Base-by-base conservation (phyloP, 2,797 vertebrate genomes). In the Enteromius fasciolatus region DNA sequence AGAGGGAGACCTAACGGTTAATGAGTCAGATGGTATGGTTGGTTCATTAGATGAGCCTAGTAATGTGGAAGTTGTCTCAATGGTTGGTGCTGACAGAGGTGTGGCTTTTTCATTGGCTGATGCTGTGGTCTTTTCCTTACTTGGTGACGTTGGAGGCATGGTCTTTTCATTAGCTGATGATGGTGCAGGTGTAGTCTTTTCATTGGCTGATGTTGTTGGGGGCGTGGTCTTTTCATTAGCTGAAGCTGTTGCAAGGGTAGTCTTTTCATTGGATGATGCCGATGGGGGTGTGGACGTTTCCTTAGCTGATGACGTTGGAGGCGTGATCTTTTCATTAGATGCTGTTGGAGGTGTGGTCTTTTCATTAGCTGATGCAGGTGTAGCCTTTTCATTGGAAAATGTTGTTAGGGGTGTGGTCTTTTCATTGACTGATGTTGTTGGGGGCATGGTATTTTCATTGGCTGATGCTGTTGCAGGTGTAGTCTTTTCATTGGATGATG, bases 371-470 rank as follows among this genome's bases (percentile, higher is more conserved):
- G 48, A 50, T 50, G 5, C 0, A 2, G 0, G 17, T 50, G 48
- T 6, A 0, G 46, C 6, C 48, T 50, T 17, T 18, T 50, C 48
- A 5, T 2, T 50, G 1, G 15, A 1, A 15, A 11, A 15, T 5
- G 15, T 1, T 2, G 5, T 18, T 50, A 17, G 1, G 15, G 48
- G 48, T 0, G 15, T 18, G 0, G 48, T 18, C 17, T 50, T 17
- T 18, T 50, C 18, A 9, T 3, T 52, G 1, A 2, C 6, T 20
- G 2, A n/a, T 54, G 8, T 0, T 0, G 8, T n/a, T n/a, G 7
- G 20, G 1, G 20, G 52, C 0, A 0, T 54, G 8, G 20, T n/a
- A 20, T n/a, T 10, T 10, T 54, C 52, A 0, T 4, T 17, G 3
- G 11, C n/a, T 54, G 48, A 57, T 4, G 11, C n/a, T 12, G 4